Evolutionary conservation across 2,113 vertebrate species (phyloP), one percentile per base, ranked within the genome.

Genomic region (Thymallus thymallus): DNA sequence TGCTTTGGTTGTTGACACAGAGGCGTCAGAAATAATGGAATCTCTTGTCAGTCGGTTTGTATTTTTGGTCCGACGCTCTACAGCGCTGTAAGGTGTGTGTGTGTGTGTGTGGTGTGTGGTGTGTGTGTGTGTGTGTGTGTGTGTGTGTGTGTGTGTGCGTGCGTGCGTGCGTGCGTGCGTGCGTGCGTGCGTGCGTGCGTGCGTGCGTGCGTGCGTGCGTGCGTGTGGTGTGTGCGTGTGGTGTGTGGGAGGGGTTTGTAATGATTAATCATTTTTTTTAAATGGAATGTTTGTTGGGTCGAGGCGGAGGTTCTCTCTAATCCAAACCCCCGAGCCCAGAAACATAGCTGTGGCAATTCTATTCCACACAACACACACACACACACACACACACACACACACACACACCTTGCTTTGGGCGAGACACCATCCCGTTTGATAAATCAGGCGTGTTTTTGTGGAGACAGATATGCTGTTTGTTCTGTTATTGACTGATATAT

Each of bases 191-290:
- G 84, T 86, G 84, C 76, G 86, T 77, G 45, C 12, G 45, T 46
- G 45, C 12, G 45, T 46, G 82, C 81, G 84, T 82, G 82, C 67
- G 85, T 87, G 84, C 14, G 24, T 32, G 16, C 3, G 23, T 26
- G 26, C 5, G 63, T 32, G 63, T 23, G 4, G 26, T n/a, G n/a
- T n/a, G n/a, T n/a, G n/a, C n/a, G n/a, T n/a, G n/a, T n/a, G n/a
- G 63, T 32, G 63, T 23, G 4, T 41, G 58, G 74, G 60, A 32
- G 46, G 30, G 84, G 81, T 89, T 87, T 92, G 89, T 90, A 92
- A 93, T 93, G 91, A 93, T 90, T 90, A 87, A 86, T 90, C 90
- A 77, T 92, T 90, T 91, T 83, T 92, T 89, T 92, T 91, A 92
- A 91, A 91, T 88, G 87, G 87, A 88, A 90, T 91, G 91, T 92